Evolutionary conservation across 2,797 vertebrate species (phyloP).

Genomic region (Hemibagrus guttatus): DNA sequence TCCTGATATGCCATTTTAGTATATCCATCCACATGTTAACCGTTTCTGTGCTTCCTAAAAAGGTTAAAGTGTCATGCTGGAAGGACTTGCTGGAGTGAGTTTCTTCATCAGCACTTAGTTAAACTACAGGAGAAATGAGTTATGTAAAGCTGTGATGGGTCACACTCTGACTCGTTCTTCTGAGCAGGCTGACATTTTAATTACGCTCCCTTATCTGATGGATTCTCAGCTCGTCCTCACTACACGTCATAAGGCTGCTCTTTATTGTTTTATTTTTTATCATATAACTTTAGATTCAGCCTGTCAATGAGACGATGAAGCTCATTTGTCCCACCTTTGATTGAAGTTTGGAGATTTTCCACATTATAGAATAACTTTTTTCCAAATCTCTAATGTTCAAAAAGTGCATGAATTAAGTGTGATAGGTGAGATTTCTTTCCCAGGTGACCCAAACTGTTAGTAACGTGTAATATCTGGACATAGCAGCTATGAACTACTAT

Average conservation of each 20-base stretch:
- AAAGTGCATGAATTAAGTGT: neutral
- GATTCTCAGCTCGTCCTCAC: slow-evolving; percentile 75
- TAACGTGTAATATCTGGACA: neutral
- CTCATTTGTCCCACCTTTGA: slow-evolving; percentile 72
- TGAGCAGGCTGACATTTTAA: slow-evolving; percentile 79
- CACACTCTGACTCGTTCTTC: slow-evolving; percentile 51
- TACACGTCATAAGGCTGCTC: slow-evolving; percentile 73
- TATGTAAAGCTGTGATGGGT: slow-evolving; percentile 67
- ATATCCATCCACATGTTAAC: neutral
- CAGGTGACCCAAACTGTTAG: neutral
- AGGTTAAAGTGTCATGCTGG: slow-evolving; percentile 59
- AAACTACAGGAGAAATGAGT: slow-evolving; percentile 58
- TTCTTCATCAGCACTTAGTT: slow-evolving; percentile 60
- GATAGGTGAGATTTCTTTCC: slow-evolving; percentile 21
- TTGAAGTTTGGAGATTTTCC: slow-evolving; percentile 74
- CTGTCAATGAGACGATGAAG: slow-evolving; percentile 71
- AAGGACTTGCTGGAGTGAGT: slow-evolving; percentile 62
- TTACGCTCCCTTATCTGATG: slow-evolving; percentile 78
- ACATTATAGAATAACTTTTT: slow-evolving; percentile 59
- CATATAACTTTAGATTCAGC: slow-evolving; percentile 76
- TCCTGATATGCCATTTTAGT: neutral
- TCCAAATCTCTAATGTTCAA: neutral
- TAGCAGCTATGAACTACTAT: neutral
- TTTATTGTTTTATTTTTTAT: slow-evolving; percentile 75
- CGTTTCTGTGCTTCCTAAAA: neutral